phyloP scores from a whole-genome alignment of 1,140 invertebrate genomes.

The Drosophila navojoa region DNA sequence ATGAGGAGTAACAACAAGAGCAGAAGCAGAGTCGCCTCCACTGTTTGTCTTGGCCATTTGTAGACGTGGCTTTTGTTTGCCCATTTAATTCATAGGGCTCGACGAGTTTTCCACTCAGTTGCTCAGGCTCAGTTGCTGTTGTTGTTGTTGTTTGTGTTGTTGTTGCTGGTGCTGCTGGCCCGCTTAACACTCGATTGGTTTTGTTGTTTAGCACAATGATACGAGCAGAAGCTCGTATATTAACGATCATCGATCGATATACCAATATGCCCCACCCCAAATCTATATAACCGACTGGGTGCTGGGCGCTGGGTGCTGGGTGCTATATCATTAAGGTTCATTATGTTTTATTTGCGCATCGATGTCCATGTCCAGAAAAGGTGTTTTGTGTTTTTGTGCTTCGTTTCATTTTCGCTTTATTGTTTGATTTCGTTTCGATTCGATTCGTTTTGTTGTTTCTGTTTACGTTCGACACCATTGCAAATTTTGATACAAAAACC shows the following conservation, averaged over 20 bases:
- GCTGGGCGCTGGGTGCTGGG: slow-evolving; percentile 43
- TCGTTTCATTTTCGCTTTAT: slow-evolving; percentile 72
- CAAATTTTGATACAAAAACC: slow-evolving; percentile 66
- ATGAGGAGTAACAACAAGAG: slow-evolving; percentile 75
- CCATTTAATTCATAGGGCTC: slow-evolving; percentile 66
- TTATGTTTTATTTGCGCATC: slow-evolving; percentile 71
- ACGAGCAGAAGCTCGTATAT: slow-evolving; percentile 44
- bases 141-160: slow-evolving; percentile 14
- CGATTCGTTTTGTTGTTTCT: slow-evolving; percentile 61
- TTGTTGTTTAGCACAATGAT: slow-evolving; percentile 76
- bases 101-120: slow-evolving; percentile 46
- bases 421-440: slow-evolving; percentile 66
- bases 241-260: slow-evolving; percentile 40
- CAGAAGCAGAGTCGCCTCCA: slow-evolving; percentile 51
- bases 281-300: slow-evolving; percentile 7
- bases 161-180: slow-evolving; percentile 42
- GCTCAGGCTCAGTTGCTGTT: neutral
- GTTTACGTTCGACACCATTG: slow-evolving; percentile 79
- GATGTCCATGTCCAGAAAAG: slow-evolving; percentile 67
- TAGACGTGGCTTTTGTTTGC: slow-evolving; percentile 52
- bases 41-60: slow-evolving; percentile 76
- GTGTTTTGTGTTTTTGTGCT: slow-evolving; percentile 67
- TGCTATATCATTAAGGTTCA: slow-evolving; percentile 78
- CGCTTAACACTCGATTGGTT: slow-evolving; percentile 81
- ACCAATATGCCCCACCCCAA: slow-evolving; percentile 48